These are phyloP conservation scores for Sternarchorhynchus goeldii DNA, from an alignment of 2,797 vertebrate species.

Conservation along the genomic window DNA sequence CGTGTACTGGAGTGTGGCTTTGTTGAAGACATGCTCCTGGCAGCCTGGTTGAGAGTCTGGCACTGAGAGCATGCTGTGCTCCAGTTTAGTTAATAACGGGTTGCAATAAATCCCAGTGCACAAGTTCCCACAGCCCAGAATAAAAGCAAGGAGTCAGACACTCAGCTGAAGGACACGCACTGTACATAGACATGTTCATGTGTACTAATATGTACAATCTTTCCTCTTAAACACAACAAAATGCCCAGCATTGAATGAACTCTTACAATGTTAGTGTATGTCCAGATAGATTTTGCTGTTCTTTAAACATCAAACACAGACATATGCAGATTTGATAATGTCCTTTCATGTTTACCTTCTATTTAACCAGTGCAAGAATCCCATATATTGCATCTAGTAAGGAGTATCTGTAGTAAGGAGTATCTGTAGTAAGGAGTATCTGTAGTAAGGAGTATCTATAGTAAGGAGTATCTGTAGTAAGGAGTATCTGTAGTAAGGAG, in stretches of 20 bases:
- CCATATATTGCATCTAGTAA: too few relatives aligned
- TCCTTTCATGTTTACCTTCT: background rate
- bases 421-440: background rate
- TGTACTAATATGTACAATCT: background rate
- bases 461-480: background rate
- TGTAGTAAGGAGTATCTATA: background rate
- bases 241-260: too few relatives aligned
- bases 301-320: background rate
- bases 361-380: background rate
- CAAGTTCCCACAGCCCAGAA: conserved; percentile 40
- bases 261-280: too few relatives aligned
- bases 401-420: background rate
- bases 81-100: conserved; percentile 70
- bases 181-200: background rate
- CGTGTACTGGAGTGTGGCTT: background rate
- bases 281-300: too few relatives aligned
- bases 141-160: background rate
- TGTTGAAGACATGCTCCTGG: conserved; percentile 19
- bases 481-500: background rate
- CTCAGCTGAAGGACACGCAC: background rate
- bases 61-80: conserved; percentile 69
- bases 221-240: too few relatives aligned
- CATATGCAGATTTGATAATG: too few relatives aligned
- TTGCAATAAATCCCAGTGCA: conserved; percentile 63
- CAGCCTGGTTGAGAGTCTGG: conserved; percentile 27